Percentiles rank a stretch among this genome's conserved stretches.
Conservation (phyloP, 1,140 invertebrate species). For the Drosophila repletoides region DNA sequence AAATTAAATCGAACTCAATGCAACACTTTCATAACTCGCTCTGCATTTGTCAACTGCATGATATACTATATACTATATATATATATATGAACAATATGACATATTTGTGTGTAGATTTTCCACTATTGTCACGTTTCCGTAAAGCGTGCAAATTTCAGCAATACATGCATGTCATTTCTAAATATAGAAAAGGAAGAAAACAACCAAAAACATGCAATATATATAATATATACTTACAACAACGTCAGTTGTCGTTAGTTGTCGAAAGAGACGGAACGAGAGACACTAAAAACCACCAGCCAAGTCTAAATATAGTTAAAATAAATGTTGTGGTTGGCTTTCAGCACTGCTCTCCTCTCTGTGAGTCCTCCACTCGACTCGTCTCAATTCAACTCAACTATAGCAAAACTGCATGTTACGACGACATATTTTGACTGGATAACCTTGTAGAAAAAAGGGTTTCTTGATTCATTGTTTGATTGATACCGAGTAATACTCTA, state of each 20-base stretch:
- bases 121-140: constrained; percentile 66
- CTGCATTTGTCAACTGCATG: neutral
- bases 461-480: constrained; percentile 17
- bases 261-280: constrained; percentile 8
- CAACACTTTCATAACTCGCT: too few species aligned
- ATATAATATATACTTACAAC: too few species aligned
- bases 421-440: constrained; percentile 28
- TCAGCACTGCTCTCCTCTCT: too few species aligned
- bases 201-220: constrained; percentile 66
- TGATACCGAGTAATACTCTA: constrained; percentile 11
- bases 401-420: constrained; percentile 26
- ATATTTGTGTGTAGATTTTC: too few species aligned
- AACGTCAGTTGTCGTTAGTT: constrained; percentile 54
- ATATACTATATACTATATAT: neutral
- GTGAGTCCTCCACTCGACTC: too few species aligned
- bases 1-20: neutral
- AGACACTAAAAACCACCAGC: constrained; percentile 32
- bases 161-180: constrained; percentile 61
- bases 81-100: constrained; percentile 10
- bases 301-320: constrained; percentile 55
- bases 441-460: constrained; percentile 37
- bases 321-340: constrained; percentile 47
- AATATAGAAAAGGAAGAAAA: constrained; percentile 58
- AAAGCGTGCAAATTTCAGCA: constrained; percentile 66
- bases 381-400: too few species aligned